Percentiles rank a stretch among this genome's conserved stretches.
Evolutionary conservation across 1,140 invertebrate species (phyloP).

Genomic region (Zaprionus vittiger): DNA sequence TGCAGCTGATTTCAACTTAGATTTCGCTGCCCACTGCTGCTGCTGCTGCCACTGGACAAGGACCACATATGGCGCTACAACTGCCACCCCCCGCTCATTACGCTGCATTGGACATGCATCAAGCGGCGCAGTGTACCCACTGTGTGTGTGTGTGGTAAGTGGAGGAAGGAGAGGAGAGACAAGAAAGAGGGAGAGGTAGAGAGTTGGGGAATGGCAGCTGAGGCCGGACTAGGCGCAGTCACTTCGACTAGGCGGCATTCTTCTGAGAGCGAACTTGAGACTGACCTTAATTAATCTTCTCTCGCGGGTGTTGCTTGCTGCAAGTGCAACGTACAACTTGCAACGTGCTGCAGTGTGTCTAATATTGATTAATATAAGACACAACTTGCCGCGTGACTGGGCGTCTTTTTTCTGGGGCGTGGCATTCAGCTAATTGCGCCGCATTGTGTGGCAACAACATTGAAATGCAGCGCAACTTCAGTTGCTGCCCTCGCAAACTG

Average conservation of each 20-base stretch:
- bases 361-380: conserved; percentile 72
- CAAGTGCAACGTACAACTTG: conserved; percentile 36
- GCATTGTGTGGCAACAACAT: conserved; percentile 54
- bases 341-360: conserved; percentile 50
- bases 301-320: conserved; percentile 40
- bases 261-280: conserved; percentile 51
- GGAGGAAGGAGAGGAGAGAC: background rate
- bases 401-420: conserved; percentile 60
- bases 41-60: conserved; percentile 38
- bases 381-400: conserved; percentile 66
- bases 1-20: conserved; percentile 77
- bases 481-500: conserved; percentile 1
- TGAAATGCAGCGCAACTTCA: conserved; percentile 29
- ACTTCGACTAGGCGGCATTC: conserved; percentile 57
- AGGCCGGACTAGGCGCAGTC: conserved; percentile 43
- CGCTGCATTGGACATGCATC: conserved; percentile 78
- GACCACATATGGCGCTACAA: conserved; percentile 74
- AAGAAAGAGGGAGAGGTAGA: background rate
- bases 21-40: conserved; percentile 42
- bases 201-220: conserved; percentile 16
- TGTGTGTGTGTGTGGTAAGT: background rate
- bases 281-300: conserved; percentile 79
- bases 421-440: conserved; percentile 56
- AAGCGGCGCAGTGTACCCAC: conserved; percentile 30
- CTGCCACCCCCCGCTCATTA: conserved; percentile 76